Percentiles rank a stretch among this genome's conserved stretches.
phyloP scores from a whole-genome alignment of 2,113 vertebrate genomes.

The Carlito syrichta region DNA sequence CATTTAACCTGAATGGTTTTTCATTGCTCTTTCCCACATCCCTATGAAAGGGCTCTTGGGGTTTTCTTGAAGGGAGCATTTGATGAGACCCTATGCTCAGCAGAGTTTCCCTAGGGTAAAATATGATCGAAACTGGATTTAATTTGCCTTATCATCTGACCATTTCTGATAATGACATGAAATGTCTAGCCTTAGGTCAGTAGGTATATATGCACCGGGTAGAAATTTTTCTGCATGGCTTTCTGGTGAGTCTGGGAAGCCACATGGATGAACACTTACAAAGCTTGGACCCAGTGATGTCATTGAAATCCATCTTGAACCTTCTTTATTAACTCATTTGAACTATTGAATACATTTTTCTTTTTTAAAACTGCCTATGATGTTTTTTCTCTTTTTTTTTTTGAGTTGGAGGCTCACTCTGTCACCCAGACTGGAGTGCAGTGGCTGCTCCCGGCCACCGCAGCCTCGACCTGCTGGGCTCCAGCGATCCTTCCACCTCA shows the following conservation, averaged over 20 bases:
- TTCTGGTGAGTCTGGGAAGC: not conserved
- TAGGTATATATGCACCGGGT: too few relatives aligned
- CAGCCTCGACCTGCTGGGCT: too few relatives aligned
- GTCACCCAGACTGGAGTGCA: too few relatives aligned
- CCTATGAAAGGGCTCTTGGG: not conserved
- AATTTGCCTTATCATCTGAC: not conserved
- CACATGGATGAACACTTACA: not conserved
- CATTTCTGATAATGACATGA: not conserved
- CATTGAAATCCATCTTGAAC: not conserved
- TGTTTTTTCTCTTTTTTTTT: too few relatives aligned
- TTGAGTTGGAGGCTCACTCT: too few relatives aligned
- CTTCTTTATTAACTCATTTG: not conserved
- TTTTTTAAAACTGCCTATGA: not conserved
- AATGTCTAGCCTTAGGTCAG: not conserved
- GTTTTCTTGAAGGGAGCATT: not conserved
- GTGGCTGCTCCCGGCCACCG: too few relatives aligned
- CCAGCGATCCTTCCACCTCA: too few relatives aligned
- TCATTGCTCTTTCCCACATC: not conserved
- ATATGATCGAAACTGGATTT: not conserved
- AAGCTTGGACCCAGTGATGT: not conserved
- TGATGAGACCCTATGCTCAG: not conserved
- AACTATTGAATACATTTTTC: not conserved
- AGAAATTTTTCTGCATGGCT: not conserved
- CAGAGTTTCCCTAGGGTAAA: not conserved
- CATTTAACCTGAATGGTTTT: constrained; percentile 38